Base-by-base conservation (phyloP, 2,888 invertebrate species). In the Sinelater perroti region DNA sequence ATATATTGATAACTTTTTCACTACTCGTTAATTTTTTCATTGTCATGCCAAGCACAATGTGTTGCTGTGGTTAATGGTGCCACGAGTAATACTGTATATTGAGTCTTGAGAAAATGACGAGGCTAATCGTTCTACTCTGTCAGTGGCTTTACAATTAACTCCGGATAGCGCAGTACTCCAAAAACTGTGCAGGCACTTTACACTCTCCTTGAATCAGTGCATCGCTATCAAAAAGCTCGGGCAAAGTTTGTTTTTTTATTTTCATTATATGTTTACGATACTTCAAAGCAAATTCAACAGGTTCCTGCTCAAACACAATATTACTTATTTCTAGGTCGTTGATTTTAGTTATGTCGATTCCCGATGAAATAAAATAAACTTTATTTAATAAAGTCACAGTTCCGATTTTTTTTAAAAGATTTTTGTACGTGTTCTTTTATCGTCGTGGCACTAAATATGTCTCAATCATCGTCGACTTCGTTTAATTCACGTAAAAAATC, bases 11-110 rank as follows among this genome's bases (percentile, higher is more conserved):
- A 6, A 66, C 58, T 56, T 66, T 67, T 57, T 50, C 59, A 24
- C 64, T 67, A 45, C 64, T 58, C 17, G 64, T 65, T 5, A 67
- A 35, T 42, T 63, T 64, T 62, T 67, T 67, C 28, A 65, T 57
- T 2, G 56, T 14, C 7, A 65, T 60, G 35, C 64, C 68, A 21
- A 67, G 57, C 45, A 53, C 46, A 44, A 66, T 64, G 40, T 68
- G 62, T 35, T 64, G 66, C 49, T 24, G 11, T 5, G 64, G 57
- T 56, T 63, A 18, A 66, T 56, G 36, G 60, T 33, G 5, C 63
- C 64, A 31, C 35, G 61, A 33, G 58, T 58, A 52, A 67, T 55
- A 53, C 61, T 49, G 54, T 56, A 63, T 47, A 63, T 59, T 14
- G 64, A 58, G 42, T 67, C 62, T 35, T 65, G 61, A 11, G 58